A percentile compares a stretch with the other conserved stretches of the same genome.
phyloP scores from a whole-genome alignment of 2,113 vertebrate genomes.

The Solea senegalensis region DNA sequence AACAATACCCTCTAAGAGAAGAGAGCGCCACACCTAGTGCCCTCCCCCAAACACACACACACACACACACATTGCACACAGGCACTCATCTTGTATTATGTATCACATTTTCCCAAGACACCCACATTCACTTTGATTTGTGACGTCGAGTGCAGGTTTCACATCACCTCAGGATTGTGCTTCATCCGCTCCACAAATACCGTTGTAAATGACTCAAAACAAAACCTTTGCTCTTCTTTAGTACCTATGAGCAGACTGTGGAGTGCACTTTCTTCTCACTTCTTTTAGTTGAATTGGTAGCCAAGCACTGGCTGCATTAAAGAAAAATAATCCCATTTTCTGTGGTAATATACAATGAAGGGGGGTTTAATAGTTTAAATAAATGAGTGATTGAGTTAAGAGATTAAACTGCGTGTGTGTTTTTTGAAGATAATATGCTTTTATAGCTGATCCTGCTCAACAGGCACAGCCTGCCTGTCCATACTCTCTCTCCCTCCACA shows the following conservation, averaged over 20 bases:
- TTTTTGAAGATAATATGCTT: conserved; percentile 11
- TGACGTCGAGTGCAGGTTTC: neutral
- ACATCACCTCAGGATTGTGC: too few species aligned
- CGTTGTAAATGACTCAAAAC: neutral
- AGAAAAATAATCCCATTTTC: neutral
- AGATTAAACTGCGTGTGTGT: conserved; percentile 1
- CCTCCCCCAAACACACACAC: neutral
- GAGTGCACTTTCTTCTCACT: too few species aligned
- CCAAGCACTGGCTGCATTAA: conserved; percentile 9
- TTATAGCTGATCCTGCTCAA: conserved; percentile 24
- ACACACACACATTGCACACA: neutral
- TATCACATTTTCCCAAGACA: conserved; percentile 7
- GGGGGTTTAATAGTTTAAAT: neutral
- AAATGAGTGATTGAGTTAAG: conserved; percentile 1
- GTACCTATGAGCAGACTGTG: neutral
- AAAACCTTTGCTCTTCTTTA: neutral
- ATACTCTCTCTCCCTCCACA: conserved; percentile 21
- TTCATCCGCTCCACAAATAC: conserved; percentile 1
- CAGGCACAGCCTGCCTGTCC: conserved; percentile 12
- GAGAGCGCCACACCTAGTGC: conserved; percentile 34
- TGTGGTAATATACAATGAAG: neutral
- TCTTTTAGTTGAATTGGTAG: neutral
- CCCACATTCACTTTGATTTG: neutral
- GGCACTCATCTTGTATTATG: neutral
- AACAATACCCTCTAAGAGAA: conserved; percentile 43